These are phyloP conservation scores for Lepidiolamprologus cunningtoni DNA, from an alignment of 2,113 vertebrate genomes.

Conservation along the genomic window DNA sequence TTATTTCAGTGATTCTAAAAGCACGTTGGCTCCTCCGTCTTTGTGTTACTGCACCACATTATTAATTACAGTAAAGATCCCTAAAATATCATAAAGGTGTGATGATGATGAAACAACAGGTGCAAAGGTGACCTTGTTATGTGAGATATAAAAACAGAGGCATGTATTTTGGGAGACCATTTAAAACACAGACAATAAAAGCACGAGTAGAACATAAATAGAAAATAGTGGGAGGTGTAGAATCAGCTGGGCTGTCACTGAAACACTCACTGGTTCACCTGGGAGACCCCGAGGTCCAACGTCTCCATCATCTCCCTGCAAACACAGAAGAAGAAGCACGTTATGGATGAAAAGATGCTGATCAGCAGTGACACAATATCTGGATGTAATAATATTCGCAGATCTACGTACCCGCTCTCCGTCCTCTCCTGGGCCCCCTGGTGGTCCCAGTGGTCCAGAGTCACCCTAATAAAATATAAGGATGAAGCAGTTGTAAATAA, in stretches of 20 bases:
- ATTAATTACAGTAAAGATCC: background rate
- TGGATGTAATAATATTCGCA: accelerated
- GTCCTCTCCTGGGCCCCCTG: constrained; percentile 85
- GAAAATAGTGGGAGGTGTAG: background rate
- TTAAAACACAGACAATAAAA: background rate
- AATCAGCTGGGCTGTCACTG: background rate
- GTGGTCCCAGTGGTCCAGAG: constrained; percentile 77
- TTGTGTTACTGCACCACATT: accelerated
- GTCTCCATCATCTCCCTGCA: constrained; percentile 94
- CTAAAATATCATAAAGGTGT: background rate
- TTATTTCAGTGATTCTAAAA: background rate
- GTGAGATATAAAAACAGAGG: background rate
- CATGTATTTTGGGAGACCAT: accelerated
- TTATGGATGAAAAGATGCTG: background rate
- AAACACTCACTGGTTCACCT: constrained; percentile 90
- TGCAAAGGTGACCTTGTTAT: background rate
- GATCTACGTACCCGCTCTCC: constrained; percentile 81
- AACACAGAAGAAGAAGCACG: background rate
- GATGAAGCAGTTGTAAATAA: background rate
- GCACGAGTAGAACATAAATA: accelerated
- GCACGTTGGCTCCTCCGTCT: accelerated
- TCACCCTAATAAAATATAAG: constrained; percentile 75
- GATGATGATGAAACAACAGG: background rate
- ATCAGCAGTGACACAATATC: background rate
- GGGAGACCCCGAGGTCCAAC: constrained; percentile 90